Conservation (phyloP, 2,113 vertebrate genomes). For the Atlantisia rogersi region DNA sequence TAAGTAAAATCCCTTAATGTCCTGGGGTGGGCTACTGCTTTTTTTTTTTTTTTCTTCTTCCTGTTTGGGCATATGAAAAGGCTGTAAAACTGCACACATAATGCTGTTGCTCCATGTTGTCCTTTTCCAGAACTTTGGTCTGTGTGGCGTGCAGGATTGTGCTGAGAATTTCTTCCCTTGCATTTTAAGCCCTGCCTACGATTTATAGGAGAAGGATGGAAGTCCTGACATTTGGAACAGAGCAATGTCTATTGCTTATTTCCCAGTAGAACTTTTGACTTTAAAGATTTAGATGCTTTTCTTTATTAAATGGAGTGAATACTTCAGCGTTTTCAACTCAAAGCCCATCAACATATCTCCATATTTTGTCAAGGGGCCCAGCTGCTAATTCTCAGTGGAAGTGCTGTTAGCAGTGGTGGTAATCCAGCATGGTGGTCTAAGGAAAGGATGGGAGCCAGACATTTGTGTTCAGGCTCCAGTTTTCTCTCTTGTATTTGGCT, state of each 20-base stretch:
- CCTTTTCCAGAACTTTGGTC: not conserved
- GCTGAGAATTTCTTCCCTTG: not conserved
- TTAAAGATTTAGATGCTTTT: slow-evolving; percentile 63
- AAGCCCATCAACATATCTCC: slow-evolving; percentile 47
- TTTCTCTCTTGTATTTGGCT: slow-evolving; percentile 33
- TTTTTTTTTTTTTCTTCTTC: not conserved
- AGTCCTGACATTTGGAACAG: slow-evolving; percentile 50
- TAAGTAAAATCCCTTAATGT: slow-evolving; percentile 1
- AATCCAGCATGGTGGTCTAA: slow-evolving; percentile 58
- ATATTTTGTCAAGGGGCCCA: slow-evolving; percentile 40
- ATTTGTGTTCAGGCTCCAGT: slow-evolving; percentile 25
- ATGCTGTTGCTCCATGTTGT: not conserved
- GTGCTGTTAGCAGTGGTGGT: slow-evolving; percentile 36
- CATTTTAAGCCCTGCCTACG: not conserved
- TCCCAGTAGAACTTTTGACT: slow-evolving; percentile 55
- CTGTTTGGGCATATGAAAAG: not conserved
- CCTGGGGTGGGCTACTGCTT: not conserved
- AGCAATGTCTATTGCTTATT: slow-evolving; percentile 51
- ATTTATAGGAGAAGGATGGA: slow-evolving; percentile 38
- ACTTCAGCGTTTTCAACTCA: slow-evolving; percentile 27
- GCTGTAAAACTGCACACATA: not conserved
- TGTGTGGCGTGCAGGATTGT: accelerated
- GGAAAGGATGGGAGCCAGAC: slow-evolving; percentile 40
- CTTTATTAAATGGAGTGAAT: slow-evolving; percentile 48
- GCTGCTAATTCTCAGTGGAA: slow-evolving; percentile 55